These are phyloP conservation scores for Garrulus glandarius DNA, from an alignment of 2,797 vertebrate genomes.

Conservation along the genomic window DNA sequence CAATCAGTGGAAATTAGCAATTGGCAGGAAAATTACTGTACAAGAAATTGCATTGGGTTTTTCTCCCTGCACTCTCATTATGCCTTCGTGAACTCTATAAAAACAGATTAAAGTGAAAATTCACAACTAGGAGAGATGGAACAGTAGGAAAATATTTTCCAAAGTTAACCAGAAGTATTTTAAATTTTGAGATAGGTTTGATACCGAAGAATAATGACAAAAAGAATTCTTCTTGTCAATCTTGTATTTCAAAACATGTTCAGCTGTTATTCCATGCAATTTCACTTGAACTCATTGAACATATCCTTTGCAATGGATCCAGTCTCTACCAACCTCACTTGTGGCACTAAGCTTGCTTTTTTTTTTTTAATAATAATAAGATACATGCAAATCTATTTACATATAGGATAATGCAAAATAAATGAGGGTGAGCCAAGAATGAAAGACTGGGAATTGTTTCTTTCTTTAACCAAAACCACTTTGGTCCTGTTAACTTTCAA, in stretches of 20 bases:
- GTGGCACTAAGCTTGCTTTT: background rate
- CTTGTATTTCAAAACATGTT: background rate
- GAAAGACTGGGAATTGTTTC: background rate
- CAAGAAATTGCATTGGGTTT: background rate
- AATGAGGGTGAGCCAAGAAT: background rate
- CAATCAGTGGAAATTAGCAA: conserved; percentile 10
- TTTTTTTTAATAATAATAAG: background rate
- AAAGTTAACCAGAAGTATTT: background rate
- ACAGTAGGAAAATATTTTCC: background rate
- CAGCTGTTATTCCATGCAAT: background rate
- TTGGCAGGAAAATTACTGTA: conserved; percentile 8
- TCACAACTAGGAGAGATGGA: background rate
- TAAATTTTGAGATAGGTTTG: background rate
- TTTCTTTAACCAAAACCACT: background rate
- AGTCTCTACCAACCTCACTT: background rate
- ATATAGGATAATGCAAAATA: background rate
- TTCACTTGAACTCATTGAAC: background rate
- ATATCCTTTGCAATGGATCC: background rate
- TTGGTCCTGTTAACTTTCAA: background rate
- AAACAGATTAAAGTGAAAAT: background rate
- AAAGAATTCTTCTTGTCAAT: background rate
- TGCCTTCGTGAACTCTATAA: background rate
- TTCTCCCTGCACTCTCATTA: background rate
- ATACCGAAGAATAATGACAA: background rate
- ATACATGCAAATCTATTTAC: background rate